phyloP scores from a whole-genome alignment of 30 jellyfish, hydroid and myxozoan genomes.

The Hydra vulgaris region DNA sequence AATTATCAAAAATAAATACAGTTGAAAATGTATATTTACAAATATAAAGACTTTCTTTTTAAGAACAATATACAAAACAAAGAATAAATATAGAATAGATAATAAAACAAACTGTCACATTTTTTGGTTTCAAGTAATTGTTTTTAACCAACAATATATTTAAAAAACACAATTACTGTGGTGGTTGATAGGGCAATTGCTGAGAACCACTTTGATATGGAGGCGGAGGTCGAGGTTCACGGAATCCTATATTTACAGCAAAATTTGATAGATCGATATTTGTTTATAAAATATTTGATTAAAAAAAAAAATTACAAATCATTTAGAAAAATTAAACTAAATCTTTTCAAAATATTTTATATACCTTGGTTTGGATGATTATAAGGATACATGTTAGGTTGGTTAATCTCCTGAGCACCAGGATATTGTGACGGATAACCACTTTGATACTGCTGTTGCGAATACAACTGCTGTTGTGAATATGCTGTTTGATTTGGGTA shows the following conservation, averaged over 20 bases:
- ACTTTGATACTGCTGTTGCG: background rate
- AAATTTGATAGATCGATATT: no score
- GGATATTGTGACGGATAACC: background rate
- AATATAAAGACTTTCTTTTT: no score
- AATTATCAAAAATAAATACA: no score
- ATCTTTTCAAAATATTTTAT: no score
- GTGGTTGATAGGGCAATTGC: background rate
- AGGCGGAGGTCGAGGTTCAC: background rate
- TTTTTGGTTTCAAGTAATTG: no score
- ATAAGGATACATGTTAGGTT: background rate
- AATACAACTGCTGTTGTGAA: background rate
- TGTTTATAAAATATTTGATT: no score
- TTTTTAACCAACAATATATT: background rate
- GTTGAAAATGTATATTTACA: no score
- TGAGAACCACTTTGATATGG: background rate
- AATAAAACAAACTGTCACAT: no score
- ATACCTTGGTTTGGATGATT: background rate
- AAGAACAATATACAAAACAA: no score
- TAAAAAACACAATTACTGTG: background rate
- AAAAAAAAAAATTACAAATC: background rate
- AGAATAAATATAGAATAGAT: background rate
- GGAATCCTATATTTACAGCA: background rate
- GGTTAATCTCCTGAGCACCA: background rate
- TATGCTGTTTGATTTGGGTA: no score
- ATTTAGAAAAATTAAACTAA: no score